phyloP scores from a whole-genome alignment of 64 coral and sea anemone genomes.

The Montipora sp. region DNA sequence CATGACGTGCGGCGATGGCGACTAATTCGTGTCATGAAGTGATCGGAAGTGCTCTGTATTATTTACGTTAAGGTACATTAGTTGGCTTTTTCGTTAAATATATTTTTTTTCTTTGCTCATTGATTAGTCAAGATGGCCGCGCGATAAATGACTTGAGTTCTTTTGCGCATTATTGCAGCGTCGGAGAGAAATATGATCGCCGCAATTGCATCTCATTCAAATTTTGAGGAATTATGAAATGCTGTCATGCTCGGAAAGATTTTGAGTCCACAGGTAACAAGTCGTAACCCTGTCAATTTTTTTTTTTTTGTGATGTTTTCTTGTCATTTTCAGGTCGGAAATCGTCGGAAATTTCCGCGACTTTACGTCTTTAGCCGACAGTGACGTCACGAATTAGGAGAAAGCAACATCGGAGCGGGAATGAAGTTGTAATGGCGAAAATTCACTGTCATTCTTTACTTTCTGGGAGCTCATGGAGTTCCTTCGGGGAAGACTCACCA shows the following conservation, averaged over 20 bases:
- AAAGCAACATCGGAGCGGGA: conserved; percentile 97
- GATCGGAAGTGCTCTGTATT: conserved; percentile 12
- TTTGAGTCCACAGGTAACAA: not conserved
- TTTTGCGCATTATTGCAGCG: not conserved
- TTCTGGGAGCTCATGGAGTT: conserved; percentile 98
- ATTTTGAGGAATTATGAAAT: not conserved
- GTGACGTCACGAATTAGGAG: conserved; percentile 90
- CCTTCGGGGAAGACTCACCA: conserved; percentile 81
- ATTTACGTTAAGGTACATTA: conserved; percentile 40
- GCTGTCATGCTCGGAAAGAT: not conserved
- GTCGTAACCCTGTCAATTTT: not conserved
- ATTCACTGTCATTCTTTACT: conserved; percentile 99
- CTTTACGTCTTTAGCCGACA: conserved; percentile 69
- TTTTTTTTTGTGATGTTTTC: conserved; percentile 1
- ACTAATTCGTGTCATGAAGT: conserved; percentile 32
- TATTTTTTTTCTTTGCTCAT: not conserved
- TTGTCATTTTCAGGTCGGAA: conserved; percentile 69
- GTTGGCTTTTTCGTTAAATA: not conserved
- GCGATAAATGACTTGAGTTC: not conserved
- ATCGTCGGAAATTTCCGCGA: conserved; percentile 65
- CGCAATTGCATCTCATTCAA: not conserved
- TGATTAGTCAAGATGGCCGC: conserved; percentile 22
- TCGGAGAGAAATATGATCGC: not conserved
- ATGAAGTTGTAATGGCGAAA: conserved; percentile 99
- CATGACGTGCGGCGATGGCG: not conserved